Conservation (phyloP, 2,113 vertebrate species). For the Dipodomys spectabilis region DNA sequence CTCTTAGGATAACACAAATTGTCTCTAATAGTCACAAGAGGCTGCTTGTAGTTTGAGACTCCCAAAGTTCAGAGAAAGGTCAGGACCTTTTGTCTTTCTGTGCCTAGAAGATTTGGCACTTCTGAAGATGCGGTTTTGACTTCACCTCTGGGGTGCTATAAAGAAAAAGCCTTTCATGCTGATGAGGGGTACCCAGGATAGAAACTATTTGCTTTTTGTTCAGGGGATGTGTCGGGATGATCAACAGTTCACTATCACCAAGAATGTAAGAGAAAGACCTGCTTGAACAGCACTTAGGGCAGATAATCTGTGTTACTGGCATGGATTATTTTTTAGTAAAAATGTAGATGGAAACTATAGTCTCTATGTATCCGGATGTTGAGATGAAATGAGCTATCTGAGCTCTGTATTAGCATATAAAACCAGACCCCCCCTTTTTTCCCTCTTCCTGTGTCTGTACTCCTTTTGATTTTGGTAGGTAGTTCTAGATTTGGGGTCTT, state of each 20-base stretch:
- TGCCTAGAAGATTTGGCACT: neutral
- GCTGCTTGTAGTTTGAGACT: constrained; percentile 70
- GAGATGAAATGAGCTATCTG: neutral
- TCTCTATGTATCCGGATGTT: neutral
- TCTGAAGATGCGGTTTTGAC: neutral
- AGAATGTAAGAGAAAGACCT: neutral
- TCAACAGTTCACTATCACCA: neutral
- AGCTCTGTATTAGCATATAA: neutral
- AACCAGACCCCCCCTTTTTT: neutral
- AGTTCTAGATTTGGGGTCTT: constrained; percentile 11
- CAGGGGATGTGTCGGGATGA: neutral
- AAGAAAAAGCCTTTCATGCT: no score
- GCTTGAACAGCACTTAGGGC: neutral
- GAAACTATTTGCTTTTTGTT: neutral
- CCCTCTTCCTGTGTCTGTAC: neutral
- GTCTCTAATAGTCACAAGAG: constrained; percentile 68
- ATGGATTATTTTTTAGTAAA: neutral
- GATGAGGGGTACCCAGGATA: fast-evolving
- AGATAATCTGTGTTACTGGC: neutral
- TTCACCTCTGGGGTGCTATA: neutral
- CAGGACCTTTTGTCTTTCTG: constrained; percentile 43
- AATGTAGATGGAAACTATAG: neutral
- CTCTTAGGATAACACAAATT: constrained; percentile 70
- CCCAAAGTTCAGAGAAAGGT: constrained; percentile 78
- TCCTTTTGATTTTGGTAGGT: neutral